Conservation (phyloP, 2,113 vertebrate genomes). For the Polyodon spathula region DNA sequence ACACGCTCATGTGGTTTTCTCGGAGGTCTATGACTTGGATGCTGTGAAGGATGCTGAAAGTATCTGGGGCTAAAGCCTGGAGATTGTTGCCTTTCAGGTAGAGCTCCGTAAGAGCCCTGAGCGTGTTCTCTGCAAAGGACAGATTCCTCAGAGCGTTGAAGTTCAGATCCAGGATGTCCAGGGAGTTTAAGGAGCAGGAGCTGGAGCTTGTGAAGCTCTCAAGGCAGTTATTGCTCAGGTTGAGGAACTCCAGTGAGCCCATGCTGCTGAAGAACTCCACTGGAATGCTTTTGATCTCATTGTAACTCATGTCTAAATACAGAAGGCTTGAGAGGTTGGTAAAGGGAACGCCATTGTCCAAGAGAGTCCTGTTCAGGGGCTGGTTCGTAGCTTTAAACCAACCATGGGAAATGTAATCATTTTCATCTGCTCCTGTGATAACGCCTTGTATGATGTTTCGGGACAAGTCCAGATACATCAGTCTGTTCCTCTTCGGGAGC, state of each 20-base stretch:
- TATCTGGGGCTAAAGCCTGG: constrained; percentile 40
- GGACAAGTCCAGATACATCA: constrained; percentile 72
- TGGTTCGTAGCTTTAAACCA: constrained; percentile 30
- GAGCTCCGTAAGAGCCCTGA: constrained; percentile 57
- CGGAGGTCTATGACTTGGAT: constrained; percentile 66
- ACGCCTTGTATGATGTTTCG: constrained; percentile 69
- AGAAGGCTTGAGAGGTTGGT: constrained; percentile 45
- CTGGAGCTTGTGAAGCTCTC: constrained; percentile 43
- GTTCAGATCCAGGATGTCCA: constrained; percentile 69
- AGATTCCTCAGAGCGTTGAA: constrained; percentile 66
- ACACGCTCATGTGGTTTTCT: constrained; percentile 65
- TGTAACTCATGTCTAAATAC: constrained; percentile 84
- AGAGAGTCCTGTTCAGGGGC: constrained; percentile 23
- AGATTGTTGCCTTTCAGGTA: constrained; percentile 68
- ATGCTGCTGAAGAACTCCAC: constrained; percentile 62
- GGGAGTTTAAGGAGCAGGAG: constrained; percentile 35
- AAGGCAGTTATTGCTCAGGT: constrained; percentile 85
- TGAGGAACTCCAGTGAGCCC: constrained; percentile 66
- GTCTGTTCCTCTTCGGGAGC: constrained; percentile 58
- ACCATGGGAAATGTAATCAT: constrained; percentile 26
- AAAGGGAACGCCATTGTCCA: constrained; percentile 28
- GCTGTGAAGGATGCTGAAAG: constrained; percentile 62
- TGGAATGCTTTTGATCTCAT: constrained; percentile 69
- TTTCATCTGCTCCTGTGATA: constrained; percentile 32
- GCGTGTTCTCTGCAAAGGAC: constrained; percentile 31